Evolutionary conservation across 2,113 vertebrate species (phyloP).

Genomic region (Bombycilla garrulus): DNA sequence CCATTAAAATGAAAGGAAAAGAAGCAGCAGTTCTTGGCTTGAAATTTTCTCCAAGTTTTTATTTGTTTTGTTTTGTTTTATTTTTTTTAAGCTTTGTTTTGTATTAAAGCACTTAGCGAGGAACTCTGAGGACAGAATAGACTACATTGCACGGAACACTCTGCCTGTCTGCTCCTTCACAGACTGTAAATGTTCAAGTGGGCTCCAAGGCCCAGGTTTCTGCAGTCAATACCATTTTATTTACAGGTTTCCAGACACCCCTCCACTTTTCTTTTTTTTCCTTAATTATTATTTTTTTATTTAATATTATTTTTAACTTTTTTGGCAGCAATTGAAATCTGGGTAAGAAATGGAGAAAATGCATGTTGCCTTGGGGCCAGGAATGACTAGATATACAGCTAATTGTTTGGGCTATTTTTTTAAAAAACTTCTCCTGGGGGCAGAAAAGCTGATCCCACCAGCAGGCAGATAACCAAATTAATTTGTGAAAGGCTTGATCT

Average conservation of each 20-base stretch:
- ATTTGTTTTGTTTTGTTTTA: not conserved
- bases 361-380: not conserved
- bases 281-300: not conserved
- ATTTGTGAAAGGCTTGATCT: slow-evolving; percentile 8
- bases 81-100: not conserved
- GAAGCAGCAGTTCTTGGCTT: not conserved
- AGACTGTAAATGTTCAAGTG: not conserved
- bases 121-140: not conserved
- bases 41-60: not conserved
- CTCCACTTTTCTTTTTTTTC: not conserved
- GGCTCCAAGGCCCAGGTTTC: not conserved
- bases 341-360: not conserved
- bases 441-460: slow-evolving; percentile 2
- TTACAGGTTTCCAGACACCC: not conserved
- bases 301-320: not conserved
- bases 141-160: not conserved
- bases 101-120: not conserved
- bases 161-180: not conserved
- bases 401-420: slow-evolving; percentile 27
- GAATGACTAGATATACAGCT: not conserved
- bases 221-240: not conserved
- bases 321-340: not conserved
- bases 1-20: not conserved
- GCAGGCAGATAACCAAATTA: not conserved
- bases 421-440: not conserved